phyloP scores from a whole-genome alignment of 2,113 vertebrate genomes.

The Notiomystis cincta region DNA sequence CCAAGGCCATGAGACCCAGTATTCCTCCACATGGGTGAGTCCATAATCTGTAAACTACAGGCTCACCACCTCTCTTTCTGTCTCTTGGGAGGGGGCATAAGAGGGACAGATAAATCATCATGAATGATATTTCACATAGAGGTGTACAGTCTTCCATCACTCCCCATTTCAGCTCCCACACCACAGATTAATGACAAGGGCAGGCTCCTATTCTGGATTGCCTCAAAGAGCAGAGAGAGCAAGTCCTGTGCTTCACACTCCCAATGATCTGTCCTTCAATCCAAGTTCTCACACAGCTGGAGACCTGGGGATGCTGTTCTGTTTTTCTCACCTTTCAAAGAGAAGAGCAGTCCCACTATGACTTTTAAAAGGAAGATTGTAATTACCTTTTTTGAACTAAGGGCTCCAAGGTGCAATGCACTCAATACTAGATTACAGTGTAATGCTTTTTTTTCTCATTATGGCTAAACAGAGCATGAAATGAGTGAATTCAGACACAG shows the following conservation, averaged over 20 bases:
- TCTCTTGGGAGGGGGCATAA: neutral
- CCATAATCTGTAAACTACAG: neutral
- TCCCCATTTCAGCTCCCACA: neutral
- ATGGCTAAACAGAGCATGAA: neutral
- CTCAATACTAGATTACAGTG: neutral
- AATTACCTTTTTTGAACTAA: neutral
- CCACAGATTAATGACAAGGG: neutral
- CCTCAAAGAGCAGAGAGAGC: neutral
- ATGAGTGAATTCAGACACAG: neutral
- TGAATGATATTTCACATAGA: neutral
- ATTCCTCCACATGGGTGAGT: neutral
- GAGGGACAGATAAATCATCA: neutral
- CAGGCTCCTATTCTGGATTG: neutral
- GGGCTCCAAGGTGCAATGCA: neutral
- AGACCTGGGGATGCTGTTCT: neutral
- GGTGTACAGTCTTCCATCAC: neutral
- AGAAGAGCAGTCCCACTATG: neutral
- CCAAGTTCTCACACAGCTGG: neutral
- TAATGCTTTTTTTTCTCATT: neutral
- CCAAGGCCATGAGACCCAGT: neutral
- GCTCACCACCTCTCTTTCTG: neutral
- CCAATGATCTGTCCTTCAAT: neutral
- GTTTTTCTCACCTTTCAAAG: neutral
- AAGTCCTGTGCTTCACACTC: neutral
- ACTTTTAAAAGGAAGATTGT: neutral